Evolutionary conservation across 64 coral and sea anemone genomes (phyloP).

Genomic region (Pachyseris speciosa): DNA sequence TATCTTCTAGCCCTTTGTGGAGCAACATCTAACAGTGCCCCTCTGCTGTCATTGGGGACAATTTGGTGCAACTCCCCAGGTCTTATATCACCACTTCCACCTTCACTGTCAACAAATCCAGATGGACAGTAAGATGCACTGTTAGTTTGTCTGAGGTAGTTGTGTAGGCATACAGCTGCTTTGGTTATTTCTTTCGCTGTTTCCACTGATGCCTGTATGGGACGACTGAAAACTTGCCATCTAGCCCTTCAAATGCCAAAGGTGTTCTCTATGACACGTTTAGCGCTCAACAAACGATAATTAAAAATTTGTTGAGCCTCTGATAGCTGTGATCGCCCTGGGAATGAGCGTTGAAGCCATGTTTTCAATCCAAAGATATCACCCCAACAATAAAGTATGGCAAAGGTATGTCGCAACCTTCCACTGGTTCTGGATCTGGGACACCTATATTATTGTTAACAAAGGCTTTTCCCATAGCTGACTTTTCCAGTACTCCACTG

Average conservation of each 20-base stretch:
- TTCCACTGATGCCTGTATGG: constrained; percentile 26
- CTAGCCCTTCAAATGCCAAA: constrained; percentile 43
- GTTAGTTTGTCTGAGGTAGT: neutral
- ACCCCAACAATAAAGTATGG: constrained; percentile 52
- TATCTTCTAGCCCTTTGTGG: constrained; percentile 51
- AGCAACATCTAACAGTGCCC: constrained; percentile 19
- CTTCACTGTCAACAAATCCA: neutral
- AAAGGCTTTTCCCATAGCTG: constrained; percentile 13
- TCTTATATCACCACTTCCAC: constrained; percentile 29
- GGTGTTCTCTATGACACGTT: constrained; percentile 28
- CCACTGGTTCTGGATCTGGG: neutral
- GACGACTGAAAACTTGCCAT: constrained; percentile 19
- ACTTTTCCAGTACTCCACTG: neutral
- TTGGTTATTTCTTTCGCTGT: constrained; percentile 47
- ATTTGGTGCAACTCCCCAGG: constrained; percentile 50
- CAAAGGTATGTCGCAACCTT: constrained; percentile 14
- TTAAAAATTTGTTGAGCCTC: constrained; percentile 38
- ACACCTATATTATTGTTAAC: neutral
- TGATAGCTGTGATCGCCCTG: neutral
- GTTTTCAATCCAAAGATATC: constrained; percentile 50
- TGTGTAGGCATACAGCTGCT: constrained; percentile 47
- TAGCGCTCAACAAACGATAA: constrained; percentile 37
- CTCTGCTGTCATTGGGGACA: constrained; percentile 32
- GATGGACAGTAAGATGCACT: neutral
- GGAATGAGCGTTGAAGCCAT: constrained; percentile 8